Evolutionary conservation across 1,140 invertebrate genomes (phyloP), one percentile per base, ranked within the genome.

Genomic region (Philopotamus ludificatus): DNA sequence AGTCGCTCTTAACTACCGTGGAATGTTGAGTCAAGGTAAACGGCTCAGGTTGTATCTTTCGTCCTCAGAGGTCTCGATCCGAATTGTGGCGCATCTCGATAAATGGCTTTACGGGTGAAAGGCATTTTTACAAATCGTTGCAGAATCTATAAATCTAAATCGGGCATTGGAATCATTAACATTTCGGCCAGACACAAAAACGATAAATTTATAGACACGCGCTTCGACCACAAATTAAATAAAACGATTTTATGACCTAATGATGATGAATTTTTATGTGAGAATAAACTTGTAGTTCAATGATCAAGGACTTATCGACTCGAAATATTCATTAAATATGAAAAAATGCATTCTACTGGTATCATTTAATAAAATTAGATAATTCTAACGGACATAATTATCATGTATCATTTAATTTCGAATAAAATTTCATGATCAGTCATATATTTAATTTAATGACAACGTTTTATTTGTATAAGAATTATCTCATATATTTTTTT

Each of bases 1-100:
- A 44, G 28, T 42, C 45, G 15, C 28, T 44, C n/a, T 28, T n/a
- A n/a, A 44, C 7, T n/a, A 12, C 23, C 8, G 23, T 22, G 39
- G 55, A 58, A 58, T 58, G 55, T 23, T 16, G 15, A 16, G 18
- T 58, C 55, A 58, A 58, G 55, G 55, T 58, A 41, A 58, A 23
- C 55, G 45, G 41, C 55, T 20, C 55, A 44, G 55, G 39, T n/a
- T n/a, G 51, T 58, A 25, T 41, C 41, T 58, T 42, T 28, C 8
- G 44, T 47, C 10, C 18, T 44, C 26, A 16, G 3, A 39, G 1
- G 34, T 10, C 22, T 25, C 26, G 28, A 55, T 41, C 28, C 22
- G n/a, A 7, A 42, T 16, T 18, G 10, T 21, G 42, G 54, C 15
- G 34, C 54, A 57, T 57, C 54, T 58, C 3, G 1, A 45, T 12